Evolutionary conservation across 2,113 vertebrate species (phyloP).

Genomic region (Recurvirostra avosetta): DNA sequence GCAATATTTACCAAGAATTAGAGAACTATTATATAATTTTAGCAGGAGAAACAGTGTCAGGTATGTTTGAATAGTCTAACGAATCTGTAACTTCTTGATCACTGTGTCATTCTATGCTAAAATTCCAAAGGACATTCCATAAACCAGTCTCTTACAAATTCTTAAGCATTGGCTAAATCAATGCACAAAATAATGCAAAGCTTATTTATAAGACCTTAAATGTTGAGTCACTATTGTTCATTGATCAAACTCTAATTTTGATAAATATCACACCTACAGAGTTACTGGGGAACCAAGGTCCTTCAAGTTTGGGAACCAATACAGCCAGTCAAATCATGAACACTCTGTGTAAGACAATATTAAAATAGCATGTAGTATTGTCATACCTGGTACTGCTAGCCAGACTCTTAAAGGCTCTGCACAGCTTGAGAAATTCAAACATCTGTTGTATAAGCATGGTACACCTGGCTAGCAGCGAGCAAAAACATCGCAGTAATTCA

Average conservation of each 20-base stretch:
- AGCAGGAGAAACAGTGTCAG: not conserved
- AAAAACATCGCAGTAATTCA: conserved; percentile 41
- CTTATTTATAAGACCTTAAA: not conserved
- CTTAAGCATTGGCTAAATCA: not conserved
- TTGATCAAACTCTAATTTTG: not conserved
- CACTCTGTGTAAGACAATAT: not conserved
- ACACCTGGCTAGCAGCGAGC: conserved; percentile 52
- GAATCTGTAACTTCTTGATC: not conserved
- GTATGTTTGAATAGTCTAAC: not conserved
- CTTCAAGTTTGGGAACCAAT: not conserved
- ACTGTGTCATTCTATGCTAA: not conserved
- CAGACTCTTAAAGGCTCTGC: not conserved
- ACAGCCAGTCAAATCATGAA: not conserved
- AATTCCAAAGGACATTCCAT: not conserved
- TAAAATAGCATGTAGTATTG: not conserved
- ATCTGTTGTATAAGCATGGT: conserved; percentile 31
- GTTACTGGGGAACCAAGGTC: not conserved
- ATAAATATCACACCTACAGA: not conserved
- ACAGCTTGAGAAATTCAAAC: conserved; percentile 48
- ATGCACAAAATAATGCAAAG: not conserved
- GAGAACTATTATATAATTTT: not conserved
- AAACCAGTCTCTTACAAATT: not conserved
- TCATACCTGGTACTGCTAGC: not conserved
- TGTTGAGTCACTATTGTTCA: not conserved
- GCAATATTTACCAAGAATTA: not conserved